Base-by-base conservation (phyloP, 2,888 invertebrate genomes). In the Noctua fimbriata region DNA sequence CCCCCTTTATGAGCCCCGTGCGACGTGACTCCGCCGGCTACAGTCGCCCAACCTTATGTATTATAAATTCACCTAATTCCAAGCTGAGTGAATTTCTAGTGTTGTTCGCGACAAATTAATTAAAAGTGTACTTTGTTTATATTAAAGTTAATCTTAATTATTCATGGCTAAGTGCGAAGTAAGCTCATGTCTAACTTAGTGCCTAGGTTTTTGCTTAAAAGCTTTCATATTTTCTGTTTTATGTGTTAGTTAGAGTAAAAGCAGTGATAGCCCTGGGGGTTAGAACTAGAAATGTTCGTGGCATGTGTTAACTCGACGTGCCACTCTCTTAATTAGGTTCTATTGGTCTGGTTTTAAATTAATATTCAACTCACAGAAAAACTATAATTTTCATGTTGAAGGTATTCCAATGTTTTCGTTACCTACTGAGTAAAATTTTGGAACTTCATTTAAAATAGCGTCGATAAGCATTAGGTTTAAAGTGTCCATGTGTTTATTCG, bases 21-120 rank as follows among this genome's bases (percentile, higher is more conserved):
- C 79, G 89, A 89, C 90, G 88, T 89, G 90, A 86, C 90, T 87
- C 78, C 65, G 49, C 71, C 70, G 0, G 44, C 72, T 63, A n/a
- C 66, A 47, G 24, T 60, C 63, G 69, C 66, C 69, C 73, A 47
- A 78, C 82, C 88, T 80, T 78, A 81, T 85, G 79, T 78, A 90
- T 90, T 89, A 90, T 87, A 88, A 89, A 89, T 89, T 88, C 81
- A 90, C 79, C 87, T 89, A 89, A 91, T 88, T 91, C 87, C 81
- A 85, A 87, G 84, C 84, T 85, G 81, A 88, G 87, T 89, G 89
- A 87, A 89, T 90, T 87, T 85, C 84, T 84, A 87, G 87, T 85
- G 88, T 87, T 86, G 87, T 87, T 89, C 78, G 81, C 84, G 80
- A 81, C 82, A 85, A 77, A 84, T 82, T 87, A 86, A 89, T 88